Percentiles rank a stretch among this genome's conserved stretches.
Conservation (phyloP, 1,140 invertebrate genomes). For the Bactericera cockerelli region DNA sequence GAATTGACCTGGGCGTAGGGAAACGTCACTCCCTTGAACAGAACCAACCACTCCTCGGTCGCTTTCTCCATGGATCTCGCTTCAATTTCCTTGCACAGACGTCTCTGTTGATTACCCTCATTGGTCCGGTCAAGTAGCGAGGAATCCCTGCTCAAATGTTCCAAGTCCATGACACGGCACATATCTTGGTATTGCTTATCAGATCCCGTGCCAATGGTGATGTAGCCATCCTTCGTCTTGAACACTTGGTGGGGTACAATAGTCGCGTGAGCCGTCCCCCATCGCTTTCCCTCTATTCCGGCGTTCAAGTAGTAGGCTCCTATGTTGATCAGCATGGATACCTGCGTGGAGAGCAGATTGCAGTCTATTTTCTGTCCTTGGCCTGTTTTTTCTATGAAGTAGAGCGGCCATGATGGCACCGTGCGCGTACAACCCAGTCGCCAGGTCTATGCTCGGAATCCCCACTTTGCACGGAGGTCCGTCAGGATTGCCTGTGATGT, state of each 20-base stretch:
- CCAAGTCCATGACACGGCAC: slow-evolving; percentile 43
- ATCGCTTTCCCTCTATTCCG: slow-evolving; percentile 52
- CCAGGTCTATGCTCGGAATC: slow-evolving; percentile 82
- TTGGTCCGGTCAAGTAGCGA: slow-evolving; percentile 54
- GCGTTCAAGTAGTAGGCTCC: slow-evolving; percentile 83
- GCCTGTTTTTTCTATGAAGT: slow-evolving; percentile 58
- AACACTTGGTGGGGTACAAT: slow-evolving; percentile 91
- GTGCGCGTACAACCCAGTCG: slow-evolving; percentile 85
- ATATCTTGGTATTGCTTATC: slow-evolving; percentile 58
- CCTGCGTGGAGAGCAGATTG: slow-evolving; percentile 82
- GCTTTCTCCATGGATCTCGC: slow-evolving; percentile 46
- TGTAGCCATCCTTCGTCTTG: slow-evolving; percentile 59
- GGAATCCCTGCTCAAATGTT: slow-evolving; percentile 41
- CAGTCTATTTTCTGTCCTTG: slow-evolving; percentile 85
- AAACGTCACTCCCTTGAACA: slow-evolving; percentile 58
- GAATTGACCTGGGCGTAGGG: slow-evolving; percentile 83
- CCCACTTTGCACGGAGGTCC: slow-evolving; percentile 83
- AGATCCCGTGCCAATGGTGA: slow-evolving; percentile 71
- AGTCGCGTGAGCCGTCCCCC: slow-evolving; percentile 84
- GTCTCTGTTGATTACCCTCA: slow-evolving; percentile 59
- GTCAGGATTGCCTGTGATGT: slow-evolving; percentile 70
- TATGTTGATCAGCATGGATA: slow-evolving; percentile 75
- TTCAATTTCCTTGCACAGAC: slow-evolving; percentile 45
- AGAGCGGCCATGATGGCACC: slow-evolving; percentile 90
- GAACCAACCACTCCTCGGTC: slow-evolving; percentile 56